Conservation (phyloP, 2,113 vertebrate species). For the Siniperca chuatsi region DNA sequence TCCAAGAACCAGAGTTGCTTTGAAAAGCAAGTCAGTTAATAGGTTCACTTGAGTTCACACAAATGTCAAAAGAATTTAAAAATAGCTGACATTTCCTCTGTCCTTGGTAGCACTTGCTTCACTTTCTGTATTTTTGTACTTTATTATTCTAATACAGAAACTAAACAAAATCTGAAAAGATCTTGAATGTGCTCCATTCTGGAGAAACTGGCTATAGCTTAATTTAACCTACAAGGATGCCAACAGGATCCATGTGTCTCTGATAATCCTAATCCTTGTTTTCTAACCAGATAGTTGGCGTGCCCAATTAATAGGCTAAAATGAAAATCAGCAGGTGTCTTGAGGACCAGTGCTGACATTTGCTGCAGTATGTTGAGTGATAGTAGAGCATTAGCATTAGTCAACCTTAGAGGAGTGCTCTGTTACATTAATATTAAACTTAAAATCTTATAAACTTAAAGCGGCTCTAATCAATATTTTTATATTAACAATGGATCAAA, state of each 20-base stretch:
- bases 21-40: constrained; percentile 47
- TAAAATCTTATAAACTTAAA: not conserved
- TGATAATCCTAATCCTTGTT: constrained; percentile 3
- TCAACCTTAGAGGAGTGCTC: not conserved
- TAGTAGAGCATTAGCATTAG: not conserved
- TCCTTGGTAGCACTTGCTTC: not conserved
- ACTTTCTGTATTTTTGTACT: not conserved
- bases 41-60: constrained; percentile 45
- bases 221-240: not conserved
- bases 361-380: not conserved
- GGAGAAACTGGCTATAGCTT: not conserved
- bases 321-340: not conserved
- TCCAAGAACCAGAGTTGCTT: constrained; percentile 65
- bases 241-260: not conserved
- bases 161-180: not conserved
- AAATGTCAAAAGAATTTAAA: constrained; percentile 38
- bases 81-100: constrained; percentile 23
- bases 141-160: not conserved
- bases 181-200: not conserved
- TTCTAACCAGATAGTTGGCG: not conserved
- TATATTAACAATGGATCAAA: too few species aligned
- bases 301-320: not conserved
- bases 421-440: not conserved
- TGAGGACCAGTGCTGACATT: not conserved
- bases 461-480: too few species aligned